Conservation (phyloP, 2,888 invertebrate genomes). For the Cerastis leucographa region DNA sequence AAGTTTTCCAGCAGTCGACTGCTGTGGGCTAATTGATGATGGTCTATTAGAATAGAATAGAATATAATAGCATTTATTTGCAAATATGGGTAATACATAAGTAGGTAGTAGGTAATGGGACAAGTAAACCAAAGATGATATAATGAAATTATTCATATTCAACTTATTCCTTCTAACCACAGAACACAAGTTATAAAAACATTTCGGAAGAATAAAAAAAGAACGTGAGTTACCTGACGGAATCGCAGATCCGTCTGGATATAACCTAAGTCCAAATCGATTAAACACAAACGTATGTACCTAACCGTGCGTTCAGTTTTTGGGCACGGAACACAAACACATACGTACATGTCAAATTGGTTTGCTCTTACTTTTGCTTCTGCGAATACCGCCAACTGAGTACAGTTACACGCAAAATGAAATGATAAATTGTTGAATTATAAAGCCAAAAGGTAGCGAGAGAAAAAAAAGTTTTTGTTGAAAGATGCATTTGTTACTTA, state of each 20-base stretch:
- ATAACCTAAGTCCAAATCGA: conserved; percentile 35
- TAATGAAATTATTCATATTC: no score
- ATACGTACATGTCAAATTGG: conserved; percentile 78
- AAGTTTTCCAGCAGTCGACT: background rate
- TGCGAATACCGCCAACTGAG: conserved; percentile 77
- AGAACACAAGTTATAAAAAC: background rate
- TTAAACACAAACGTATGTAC: conserved; percentile 53
- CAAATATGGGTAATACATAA: no score
- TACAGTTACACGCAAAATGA: conserved; percentile 69
- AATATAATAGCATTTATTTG: no score
- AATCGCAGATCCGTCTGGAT: conserved; percentile 45
- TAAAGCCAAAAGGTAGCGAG: conserved; percentile 7
- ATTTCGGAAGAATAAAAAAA: background rate
- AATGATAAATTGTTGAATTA: conserved; percentile 49
- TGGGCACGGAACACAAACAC: conserved; percentile 72
- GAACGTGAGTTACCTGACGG: background rate
- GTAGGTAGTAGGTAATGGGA: no score
- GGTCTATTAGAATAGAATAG: no score
- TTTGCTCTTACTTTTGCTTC: conserved; percentile 82
- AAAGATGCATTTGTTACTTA: conserved; percentile 3
- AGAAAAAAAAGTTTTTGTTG: conserved; percentile 25
- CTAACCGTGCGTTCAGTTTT: conserved; percentile 69
- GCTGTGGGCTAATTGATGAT: background rate
- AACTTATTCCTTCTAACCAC: no score
- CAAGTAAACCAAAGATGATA: background rate